Base-by-base conservation (phyloP, 2,797 vertebrate species). In the Gambelia wislizenii region DNA sequence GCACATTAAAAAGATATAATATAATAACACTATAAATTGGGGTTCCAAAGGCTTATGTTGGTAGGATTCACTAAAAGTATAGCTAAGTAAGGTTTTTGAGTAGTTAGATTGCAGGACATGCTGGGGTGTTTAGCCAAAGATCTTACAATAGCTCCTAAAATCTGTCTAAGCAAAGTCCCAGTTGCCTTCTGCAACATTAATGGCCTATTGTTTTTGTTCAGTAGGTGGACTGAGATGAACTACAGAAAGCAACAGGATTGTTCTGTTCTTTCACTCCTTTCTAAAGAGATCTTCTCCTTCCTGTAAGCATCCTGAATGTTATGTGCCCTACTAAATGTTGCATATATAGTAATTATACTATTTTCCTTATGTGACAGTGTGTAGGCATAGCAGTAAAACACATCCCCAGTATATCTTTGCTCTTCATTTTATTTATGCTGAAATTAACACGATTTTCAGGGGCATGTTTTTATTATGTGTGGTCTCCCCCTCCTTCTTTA, bases 211-310 rank as follows among this genome's bases (percentile, higher is more conserved):
- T 96, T 85, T 67, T 67, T 87, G 88, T 90, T 78, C 70, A 1
- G 42, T 94, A 94, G 95, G 39, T 94, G 94, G 95, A 94, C 95
- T 92, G 0, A 75, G 86, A 79, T 94, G 93, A 92, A 85, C 93
- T 44, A 79, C 67, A 76, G 81, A 85, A 85, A 78, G 0, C 76
- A 39, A 84, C 7, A 0, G 86, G 74, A 72, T 22, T 74, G 47
- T 89, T 87, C 86, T 30, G 89, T 91, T 92, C 86, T 82, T 91
- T 84, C 84, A 76, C 12, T 54, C 20, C 27, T 87, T 85, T 30
- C 16, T 86, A 47, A 4, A 0, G 56, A 1, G 78, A 85, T 27
- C 1, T 81, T 44, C 64, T 25, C 44, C 16, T 79, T 20, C 82
- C 67, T 89, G 84, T 64, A 54, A 74, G 49, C 85, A 56, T 76